Base-by-base conservation (phyloP, 2,888 invertebrate species). In the Pyrrhosoma nymphula region DNA sequence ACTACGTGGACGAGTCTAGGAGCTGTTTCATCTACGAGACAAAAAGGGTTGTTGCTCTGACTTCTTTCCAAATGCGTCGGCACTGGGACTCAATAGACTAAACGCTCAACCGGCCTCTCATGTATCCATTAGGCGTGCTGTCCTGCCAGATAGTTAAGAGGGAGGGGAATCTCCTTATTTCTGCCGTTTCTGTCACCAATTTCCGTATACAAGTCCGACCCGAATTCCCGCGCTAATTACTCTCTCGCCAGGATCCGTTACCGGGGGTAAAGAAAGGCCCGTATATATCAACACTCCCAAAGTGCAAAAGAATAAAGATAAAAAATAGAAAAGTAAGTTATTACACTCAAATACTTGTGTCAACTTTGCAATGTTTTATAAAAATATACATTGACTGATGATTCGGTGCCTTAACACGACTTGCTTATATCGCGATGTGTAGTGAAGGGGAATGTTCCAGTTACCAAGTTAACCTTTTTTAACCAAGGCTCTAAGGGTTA, bases 161-260 rank as follows among this genome's bases (percentile, higher is more conserved):
- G n/a, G n/a, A n/a, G 82, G 82, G 82, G 18, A 16, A 35, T 16
- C 35, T 82, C 82, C 16, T 2, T 47, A 4, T 47, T 47, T 47
- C 47, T 82, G 69, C 69, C 35, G 35, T 14, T 26, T 14, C 82
- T 16, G 12, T 16, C 35, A 4, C 16, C 0, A 35, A 82, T 35
- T 82, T 35, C 82, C 35, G 35, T 10, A 82, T n/a, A 26, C 10
- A 69, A 69, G 69, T 12, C 12, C 82, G 82, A 82, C 82, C 82
- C 82, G 82, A 82, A 82, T 82, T 82, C 82, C 26, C 82, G 30
- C 82, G 82, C 82, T 82, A 82, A 82, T 82, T 82, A n/a, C 35
- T 0, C 82, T 35, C 82, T 69, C 69, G 10, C 26, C 69, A n/a
- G 47, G 69, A 82, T 82, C 82, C 82, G 82, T 82, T 35, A 35